Percentiles rank a stretch among this genome's conserved stretches.
phyloP scores from a whole-genome alignment of 2,888 invertebrate species.

The Crossocerus cetratus region DNA sequence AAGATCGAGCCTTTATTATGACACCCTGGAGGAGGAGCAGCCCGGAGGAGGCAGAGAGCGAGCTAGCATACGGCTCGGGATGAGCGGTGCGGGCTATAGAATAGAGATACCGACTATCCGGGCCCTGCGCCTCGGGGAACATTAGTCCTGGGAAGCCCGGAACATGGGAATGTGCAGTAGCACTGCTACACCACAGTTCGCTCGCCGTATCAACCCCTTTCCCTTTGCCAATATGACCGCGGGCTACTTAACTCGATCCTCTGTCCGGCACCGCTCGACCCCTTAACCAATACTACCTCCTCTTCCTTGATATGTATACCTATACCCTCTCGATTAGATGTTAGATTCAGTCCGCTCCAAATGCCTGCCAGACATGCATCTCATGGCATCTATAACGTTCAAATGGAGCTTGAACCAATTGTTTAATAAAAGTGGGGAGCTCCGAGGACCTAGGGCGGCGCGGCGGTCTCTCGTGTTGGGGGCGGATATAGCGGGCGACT shows the following conservation, averaged over 20 bases:
- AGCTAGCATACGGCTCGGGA: conserved; percentile 11
- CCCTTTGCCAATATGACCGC: conserved; percentile 45
- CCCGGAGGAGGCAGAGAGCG: background rate
- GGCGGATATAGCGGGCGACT: background rate
- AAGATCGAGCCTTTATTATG: conserved; percentile 69
- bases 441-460: too few species aligned
- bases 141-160: conserved; percentile 68
- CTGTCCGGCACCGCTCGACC: conserved; percentile 28
- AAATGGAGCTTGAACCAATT: too few species aligned
- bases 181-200: conserved; percentile 11
- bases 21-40: conserved; percentile 41
- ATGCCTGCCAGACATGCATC: too few species aligned
- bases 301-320: conserved; percentile 7
- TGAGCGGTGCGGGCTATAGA: conserved; percentile 34
- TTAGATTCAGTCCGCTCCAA: conserved; percentile 2
- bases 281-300: conserved; percentile 14
- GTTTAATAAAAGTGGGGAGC: too few species aligned
- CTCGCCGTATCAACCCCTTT: conserved; percentile 43
- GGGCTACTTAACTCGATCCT: conserved; percentile 44
- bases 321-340: conserved; percentile 23
- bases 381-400: too few species aligned
- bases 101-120: conserved; percentile 56
- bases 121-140: conserved; percentile 63
- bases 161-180: conserved; percentile 45
- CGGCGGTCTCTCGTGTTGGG: background rate